Conservation (phyloP, 2,113 vertebrate species). For the Bubo blakistoni region DNA sequence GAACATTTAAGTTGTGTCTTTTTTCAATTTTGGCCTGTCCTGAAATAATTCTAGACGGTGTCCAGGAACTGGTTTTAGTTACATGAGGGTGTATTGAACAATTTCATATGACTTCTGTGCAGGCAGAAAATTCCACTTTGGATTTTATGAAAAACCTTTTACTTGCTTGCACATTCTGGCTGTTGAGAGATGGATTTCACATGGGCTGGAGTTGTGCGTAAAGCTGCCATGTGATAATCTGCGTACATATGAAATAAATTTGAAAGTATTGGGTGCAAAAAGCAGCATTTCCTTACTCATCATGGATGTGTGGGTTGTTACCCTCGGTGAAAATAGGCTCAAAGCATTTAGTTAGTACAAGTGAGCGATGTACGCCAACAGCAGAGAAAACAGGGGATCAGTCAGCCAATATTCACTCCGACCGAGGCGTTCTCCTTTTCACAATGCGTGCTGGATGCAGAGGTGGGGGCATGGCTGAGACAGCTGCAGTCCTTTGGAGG, state of each 20-base stretch:
- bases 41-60: not conserved
- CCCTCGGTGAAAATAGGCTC: not conserved
- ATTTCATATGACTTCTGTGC: not conserved
- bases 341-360: not conserved
- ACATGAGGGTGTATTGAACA: not conserved
- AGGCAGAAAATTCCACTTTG: not conserved
- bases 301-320: not conserved
- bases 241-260: not conserved
- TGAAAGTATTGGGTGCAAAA: not conserved
- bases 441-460: rapidly evolving
- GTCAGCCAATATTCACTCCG: not conserved
- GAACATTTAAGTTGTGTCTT: not conserved
- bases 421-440: not conserved
- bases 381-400: not conserved
- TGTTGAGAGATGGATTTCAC: not conserved
- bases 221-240: not conserved
- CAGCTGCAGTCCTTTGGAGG: not conserved
- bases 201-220: not conserved
- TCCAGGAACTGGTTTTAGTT: not conserved
- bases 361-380: not conserved
- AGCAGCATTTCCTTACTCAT: slow-evolving; percentile 12
- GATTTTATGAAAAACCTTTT: not conserved
- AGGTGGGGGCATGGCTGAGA: not conserved
- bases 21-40: not conserved
- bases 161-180: not conserved